Evolutionary conservation across 2,113 vertebrate species (phyloP).

Genomic region (Thryonomys swinderianus): DNA sequence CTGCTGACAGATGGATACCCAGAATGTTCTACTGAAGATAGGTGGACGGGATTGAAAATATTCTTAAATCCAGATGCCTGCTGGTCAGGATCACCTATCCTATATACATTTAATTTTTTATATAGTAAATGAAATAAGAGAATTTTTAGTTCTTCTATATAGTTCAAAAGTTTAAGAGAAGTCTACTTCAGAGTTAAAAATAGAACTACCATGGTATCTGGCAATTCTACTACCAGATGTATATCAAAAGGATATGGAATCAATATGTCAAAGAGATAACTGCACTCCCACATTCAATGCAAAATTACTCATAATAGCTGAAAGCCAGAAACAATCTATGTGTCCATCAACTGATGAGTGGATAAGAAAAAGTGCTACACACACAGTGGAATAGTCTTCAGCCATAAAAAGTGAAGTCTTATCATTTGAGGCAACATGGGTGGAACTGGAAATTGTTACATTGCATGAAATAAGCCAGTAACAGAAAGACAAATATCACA

Average conservation of each 20-base stretch:
- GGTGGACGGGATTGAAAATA: not conserved
- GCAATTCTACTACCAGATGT: not conserved
- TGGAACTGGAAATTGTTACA: not conserved
- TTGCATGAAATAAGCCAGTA: not conserved
- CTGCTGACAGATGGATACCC: not conserved
- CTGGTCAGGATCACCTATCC: not conserved
- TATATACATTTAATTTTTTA: conserved; percentile 5
- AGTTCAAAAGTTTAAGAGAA: not conserved
- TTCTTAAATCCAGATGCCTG: not conserved
- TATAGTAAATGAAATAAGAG: not conserved
- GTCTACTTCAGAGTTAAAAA: not conserved
- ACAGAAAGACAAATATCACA: not conserved
- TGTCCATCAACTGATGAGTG: not conserved
- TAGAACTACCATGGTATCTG: not conserved
- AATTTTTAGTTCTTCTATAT: not conserved
- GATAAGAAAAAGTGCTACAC: not conserved
- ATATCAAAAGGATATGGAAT: not conserved
- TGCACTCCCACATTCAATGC: not conserved
- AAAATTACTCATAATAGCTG: not conserved
- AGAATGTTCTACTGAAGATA: not conserved
- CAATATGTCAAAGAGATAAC: not conserved
- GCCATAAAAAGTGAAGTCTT: not conserved
- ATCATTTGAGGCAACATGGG: not conserved
- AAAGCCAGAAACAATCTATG: not conserved
- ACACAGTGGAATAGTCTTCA: not conserved